Evolutionary conservation across 2,888 invertebrate genomes (phyloP).

Genomic region (Sipunculus nudus): DNA sequence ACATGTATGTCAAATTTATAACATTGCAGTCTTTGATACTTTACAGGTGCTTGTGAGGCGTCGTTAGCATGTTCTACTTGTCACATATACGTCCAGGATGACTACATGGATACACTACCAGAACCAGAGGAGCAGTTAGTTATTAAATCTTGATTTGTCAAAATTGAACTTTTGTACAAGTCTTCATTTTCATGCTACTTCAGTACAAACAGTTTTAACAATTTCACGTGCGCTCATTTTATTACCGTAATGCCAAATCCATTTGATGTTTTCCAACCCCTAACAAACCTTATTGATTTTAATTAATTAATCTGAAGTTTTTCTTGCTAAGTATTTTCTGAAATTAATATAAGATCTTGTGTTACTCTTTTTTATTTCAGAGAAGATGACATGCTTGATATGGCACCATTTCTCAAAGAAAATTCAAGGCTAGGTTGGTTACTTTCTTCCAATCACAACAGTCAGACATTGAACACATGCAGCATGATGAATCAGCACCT

Average conservation of each 20-base stretch:
- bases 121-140: conserved; percentile 77
- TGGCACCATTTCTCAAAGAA: conserved; percentile 94
- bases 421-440: conserved; percentile 86
- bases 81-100: conserved; percentile 89
- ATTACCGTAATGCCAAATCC: no score
- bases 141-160: conserved; percentile 1
- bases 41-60: conserved; percentile 93
- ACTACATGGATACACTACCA: conserved; percentile 76
- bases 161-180: no score
- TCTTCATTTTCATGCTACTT: no score
- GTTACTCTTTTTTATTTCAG: conserved; percentile 66
- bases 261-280: background rate
- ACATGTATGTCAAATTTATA: background rate
- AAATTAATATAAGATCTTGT: background rate
- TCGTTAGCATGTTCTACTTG: conserved; percentile 98
- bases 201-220: no score
- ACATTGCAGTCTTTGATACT: background rate
- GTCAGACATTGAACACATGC: no score
- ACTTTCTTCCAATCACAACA: background rate
- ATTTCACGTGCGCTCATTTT: no score
- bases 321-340: background rate
- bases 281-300: background rate
- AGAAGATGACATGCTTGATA: conserved; percentile 96
- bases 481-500: no score
- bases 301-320: background rate